phyloP scores from a whole-genome alignment of 2,888 invertebrate genomes.

The Glyphotaelius pellucidus region DNA sequence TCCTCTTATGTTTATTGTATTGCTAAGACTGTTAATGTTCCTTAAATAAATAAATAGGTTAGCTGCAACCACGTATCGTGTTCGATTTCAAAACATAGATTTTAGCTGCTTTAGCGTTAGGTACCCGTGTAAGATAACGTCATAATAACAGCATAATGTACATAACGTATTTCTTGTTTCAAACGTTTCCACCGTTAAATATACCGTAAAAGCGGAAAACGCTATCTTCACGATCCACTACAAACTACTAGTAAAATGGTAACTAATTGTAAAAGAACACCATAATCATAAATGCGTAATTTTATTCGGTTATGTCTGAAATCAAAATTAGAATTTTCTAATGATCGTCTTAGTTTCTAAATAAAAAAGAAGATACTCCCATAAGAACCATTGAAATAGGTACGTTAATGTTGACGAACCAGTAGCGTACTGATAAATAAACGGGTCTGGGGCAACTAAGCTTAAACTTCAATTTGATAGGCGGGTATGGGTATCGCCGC shows the following conservation, averaged over 20 bases:
- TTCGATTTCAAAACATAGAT: background rate
- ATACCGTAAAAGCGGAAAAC: constrained; percentile 11
- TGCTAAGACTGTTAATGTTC: too few relatives aligned
- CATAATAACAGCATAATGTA: too few relatives aligned
- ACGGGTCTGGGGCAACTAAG: background rate
- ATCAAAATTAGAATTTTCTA: background rate
- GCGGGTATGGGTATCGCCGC: too few relatives aligned
- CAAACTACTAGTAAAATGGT: background rate
- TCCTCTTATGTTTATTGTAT: too few relatives aligned
- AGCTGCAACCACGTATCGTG: background rate
- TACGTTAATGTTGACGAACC: background rate
- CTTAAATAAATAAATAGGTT: too few relatives aligned
- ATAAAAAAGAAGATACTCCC: background rate
- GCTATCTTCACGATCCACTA: background rate
- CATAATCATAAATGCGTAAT: background rate
- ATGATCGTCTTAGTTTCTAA: background rate
- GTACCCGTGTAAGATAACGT: background rate
- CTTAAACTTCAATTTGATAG: too few relatives aligned
- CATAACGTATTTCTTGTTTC: background rate
- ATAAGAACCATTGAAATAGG: background rate
- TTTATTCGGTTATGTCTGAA: background rate
- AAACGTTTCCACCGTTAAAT: constrained; percentile 6
- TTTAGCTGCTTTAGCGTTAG: background rate
- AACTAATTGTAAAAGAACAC: background rate
- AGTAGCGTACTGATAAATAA: background rate